Evolutionary conservation across 92 coral and sea anemone genomes (phyloP).

Genomic region (Parazoanthus atlanticus): DNA sequence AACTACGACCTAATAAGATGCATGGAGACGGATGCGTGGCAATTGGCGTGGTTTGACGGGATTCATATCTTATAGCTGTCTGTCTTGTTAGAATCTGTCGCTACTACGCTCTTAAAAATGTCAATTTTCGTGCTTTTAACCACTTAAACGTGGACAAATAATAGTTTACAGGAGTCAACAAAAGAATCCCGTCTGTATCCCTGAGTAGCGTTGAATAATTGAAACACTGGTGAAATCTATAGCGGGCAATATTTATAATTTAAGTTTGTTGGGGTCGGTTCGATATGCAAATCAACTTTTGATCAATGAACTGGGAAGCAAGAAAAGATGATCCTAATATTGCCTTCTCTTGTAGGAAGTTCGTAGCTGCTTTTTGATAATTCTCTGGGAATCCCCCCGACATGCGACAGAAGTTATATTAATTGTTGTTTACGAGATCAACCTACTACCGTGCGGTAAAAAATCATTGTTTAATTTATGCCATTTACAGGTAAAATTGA

Average conservation of each 20-base stretch:
- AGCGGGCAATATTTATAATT: background rate
- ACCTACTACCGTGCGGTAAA: background rate
- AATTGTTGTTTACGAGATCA: background rate
- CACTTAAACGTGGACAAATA: background rate
- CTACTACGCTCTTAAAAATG: background rate
- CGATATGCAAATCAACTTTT: background rate
- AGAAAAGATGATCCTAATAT: too few relatives aligned
- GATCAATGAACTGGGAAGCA: background rate
- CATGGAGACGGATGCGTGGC: background rate
- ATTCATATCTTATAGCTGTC: background rate
- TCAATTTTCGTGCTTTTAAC: background rate
- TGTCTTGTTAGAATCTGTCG: background rate
- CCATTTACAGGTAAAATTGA: background rate
- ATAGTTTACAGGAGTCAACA: background rate
- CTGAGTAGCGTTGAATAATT: slow-evolving; percentile 8
- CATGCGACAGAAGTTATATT: too few relatives aligned
- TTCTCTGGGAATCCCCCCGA: background rate
- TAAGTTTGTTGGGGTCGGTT: too few relatives aligned
- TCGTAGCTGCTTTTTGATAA: background rate
- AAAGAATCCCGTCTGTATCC: background rate
- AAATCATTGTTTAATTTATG: background rate
- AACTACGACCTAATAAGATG: background rate
- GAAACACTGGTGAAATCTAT: background rate
- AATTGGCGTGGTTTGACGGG: background rate
- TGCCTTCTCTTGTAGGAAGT: too few relatives aligned